Percentiles rank a stretch among this genome's conserved stretches.
These are phyloP conservation scores for Nannoperca australis DNA, from an alignment of 2,797 vertebrate genomes.

Conservation along the genomic window DNA sequence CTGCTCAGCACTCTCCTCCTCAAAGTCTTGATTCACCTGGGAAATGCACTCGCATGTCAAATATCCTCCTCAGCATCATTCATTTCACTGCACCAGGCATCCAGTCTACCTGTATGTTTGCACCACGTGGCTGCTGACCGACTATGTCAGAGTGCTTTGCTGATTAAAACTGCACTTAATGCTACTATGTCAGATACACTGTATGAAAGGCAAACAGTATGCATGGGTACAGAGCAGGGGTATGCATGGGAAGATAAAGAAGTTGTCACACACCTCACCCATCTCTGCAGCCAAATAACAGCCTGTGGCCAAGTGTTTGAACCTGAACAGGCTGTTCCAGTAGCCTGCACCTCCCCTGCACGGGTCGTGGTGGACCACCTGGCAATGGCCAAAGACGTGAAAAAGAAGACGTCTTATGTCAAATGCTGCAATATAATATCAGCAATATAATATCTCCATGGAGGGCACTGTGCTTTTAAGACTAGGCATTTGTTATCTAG, in stretches of 20 bases:
- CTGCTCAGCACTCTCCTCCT: constrained; percentile 85
- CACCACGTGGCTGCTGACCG: background rate
- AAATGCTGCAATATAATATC: background rate
- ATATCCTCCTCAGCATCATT: constrained; percentile 14
- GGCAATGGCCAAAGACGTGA: constrained; percentile 3
- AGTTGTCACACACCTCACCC: constrained; percentile 77
- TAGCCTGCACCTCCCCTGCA: constrained; percentile 97
- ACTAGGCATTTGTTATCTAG: too few relatives aligned
- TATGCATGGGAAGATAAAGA: background rate
- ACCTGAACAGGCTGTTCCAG: constrained; percentile 99
- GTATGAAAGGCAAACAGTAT: background rate
- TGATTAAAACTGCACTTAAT: background rate
- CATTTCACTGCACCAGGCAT: background rate
- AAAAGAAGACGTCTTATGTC: background rate
- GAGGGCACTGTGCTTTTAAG: background rate
- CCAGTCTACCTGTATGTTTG: background rate
- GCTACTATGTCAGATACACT: background rate
- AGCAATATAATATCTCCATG: background rate
- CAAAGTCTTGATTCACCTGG: constrained; percentile 86
- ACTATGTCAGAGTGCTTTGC: too few relatives aligned
- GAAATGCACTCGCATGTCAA: constrained; percentile 42
- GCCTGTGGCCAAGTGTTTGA: constrained; percentile 98
- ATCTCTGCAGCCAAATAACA: constrained; percentile 98
- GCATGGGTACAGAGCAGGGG: background rate
- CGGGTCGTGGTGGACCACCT: constrained; percentile 99